These are phyloP conservation scores for Aethes cnicana DNA, from an alignment of 2,888 invertebrate species.

Conservation along the genomic window DNA sequence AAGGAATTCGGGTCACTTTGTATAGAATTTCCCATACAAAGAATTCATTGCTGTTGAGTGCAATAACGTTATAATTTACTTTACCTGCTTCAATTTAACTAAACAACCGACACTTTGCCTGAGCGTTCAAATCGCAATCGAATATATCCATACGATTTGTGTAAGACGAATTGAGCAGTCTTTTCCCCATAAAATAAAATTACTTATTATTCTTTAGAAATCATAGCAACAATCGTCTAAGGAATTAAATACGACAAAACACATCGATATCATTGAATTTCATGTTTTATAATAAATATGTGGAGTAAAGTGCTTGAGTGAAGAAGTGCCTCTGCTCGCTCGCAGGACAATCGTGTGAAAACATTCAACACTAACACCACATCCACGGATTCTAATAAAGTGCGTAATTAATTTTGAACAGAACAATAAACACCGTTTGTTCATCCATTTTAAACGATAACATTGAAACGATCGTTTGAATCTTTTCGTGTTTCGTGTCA, in stretches of 20 bases:
- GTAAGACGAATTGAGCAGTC: constrained; percentile 24
- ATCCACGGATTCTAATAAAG: constrained; percentile 41
- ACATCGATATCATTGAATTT: not conserved
- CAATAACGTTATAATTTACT: too few species aligned
- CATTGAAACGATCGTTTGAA: constrained; percentile 12
- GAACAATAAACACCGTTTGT: constrained; percentile 45
- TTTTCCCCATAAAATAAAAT: constrained; percentile 10
- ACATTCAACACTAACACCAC: too few species aligned
- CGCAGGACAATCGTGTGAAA: too few species aligned
- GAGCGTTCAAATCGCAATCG: too few species aligned
- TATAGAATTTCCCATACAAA: too few species aligned
- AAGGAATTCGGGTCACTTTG: too few species aligned
- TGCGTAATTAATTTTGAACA: constrained; percentile 42
- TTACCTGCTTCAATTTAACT: too few species aligned
- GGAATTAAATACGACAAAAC: not conserved
- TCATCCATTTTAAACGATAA: constrained; percentile 33
- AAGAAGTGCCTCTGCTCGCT: too few species aligned
- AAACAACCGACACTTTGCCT: too few species aligned
- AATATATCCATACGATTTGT: too few species aligned
- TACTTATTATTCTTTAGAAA: not conserved
- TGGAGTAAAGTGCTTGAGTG: not conserved
- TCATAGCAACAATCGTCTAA: constrained; percentile 1
- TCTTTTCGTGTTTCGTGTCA: too few species aligned
- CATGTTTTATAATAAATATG: constrained; percentile 15
- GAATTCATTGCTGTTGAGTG: too few species aligned